Percentiles rank a stretch among this genome's conserved stretches.
These are phyloP conservation scores for Luehdorfia chinensis DNA, from an alignment of 1,140 invertebrate species.

Conservation along the genomic window DNA sequence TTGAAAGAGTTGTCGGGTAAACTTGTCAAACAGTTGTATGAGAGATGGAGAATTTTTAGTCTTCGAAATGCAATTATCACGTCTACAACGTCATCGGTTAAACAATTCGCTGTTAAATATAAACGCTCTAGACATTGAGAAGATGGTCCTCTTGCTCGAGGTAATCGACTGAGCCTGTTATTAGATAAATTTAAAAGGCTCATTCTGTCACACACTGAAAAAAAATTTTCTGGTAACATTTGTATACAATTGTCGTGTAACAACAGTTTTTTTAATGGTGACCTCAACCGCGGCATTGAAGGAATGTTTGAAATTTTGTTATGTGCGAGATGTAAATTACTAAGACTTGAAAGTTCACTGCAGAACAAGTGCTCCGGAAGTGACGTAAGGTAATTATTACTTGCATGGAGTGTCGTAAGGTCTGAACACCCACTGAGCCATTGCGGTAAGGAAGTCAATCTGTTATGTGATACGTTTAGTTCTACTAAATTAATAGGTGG, in stretches of 20 bases:
- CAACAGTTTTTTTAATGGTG: conserved; percentile 84
- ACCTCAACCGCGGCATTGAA: conserved; percentile 80
- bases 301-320: conserved; percentile 86
- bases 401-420: conserved; percentile 84
- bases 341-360: conserved; percentile 82
- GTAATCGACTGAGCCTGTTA: conserved; percentile 84
- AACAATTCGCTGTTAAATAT: conserved; percentile 86
- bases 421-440: conserved; percentile 88
- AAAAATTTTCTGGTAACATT: conserved; percentile 85
- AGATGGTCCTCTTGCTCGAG: conserved; percentile 77
- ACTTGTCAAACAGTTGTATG: conserved; percentile 86
- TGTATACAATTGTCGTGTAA: conserved; percentile 88
- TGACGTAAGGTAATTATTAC: conserved; percentile 83
- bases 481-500: conserved; percentile 83
- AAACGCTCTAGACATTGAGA: conserved; percentile 83
- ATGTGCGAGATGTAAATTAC: conserved; percentile 85
- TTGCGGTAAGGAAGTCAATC: conserved; percentile 84
- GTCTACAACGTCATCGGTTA: conserved; percentile 84
- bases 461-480: conserved; percentile 88
- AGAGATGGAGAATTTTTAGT: conserved; percentile 84
- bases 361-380: conserved; percentile 85
- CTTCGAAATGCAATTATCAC: conserved; percentile 81
- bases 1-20: conserved; percentile 86
- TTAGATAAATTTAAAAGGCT: conserved; percentile 87
- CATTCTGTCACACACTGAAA: conserved; percentile 83